Base-by-base conservation (phyloP, 2,113 vertebrate genomes). In the Polyodon spathula region DNA sequence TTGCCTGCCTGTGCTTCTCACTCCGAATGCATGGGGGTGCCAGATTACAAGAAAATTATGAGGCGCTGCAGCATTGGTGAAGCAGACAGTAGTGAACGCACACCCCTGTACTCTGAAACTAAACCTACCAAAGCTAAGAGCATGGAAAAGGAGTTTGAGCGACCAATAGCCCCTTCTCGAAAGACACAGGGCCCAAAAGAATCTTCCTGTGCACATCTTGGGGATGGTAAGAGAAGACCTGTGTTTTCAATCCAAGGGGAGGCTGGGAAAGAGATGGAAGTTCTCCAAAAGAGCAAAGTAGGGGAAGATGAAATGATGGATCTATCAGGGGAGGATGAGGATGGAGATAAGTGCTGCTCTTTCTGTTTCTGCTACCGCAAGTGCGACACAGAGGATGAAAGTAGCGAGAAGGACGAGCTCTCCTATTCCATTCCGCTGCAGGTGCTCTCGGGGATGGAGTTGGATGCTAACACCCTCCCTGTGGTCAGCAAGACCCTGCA, bases 281-380 rank as follows among this genome's bases (percentile, higher is more conserved):
- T 80, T 52, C 39, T 81, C 44, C 78, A 72, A 56, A 84, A 88
- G 58, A 75, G 67, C 59, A 80, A 80, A 68, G 80, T 80, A n/a
- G 83, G 69, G 27, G 62, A 80, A 9, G 86, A 83, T 14, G 93
- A 96, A 65, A 76, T 91, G 14, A 71, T 86, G 38, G 81, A 84
- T 1, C 75, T 95, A 63, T 83, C 70, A 10, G 90, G 92, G 27
- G 94, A 95, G 63, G 81, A 84, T 59, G 90, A 85, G 17, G 89
- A 86, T 6, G 81, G 87, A 67, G 95, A 96, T 73, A 97, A 94
- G 78, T 97, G 94, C 59, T 95, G 97, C 71, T 93, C 94, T 15
- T 97, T 97, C 71, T 98, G 95, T 80, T 98, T 98, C 84, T 97
- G 94, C 81, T 97, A 97, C 76, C 89, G 93, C 64, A 97, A 95